Evolutionary conservation across 1,140 invertebrate species (phyloP).

Genomic region (Drosophila auraria): DNA sequence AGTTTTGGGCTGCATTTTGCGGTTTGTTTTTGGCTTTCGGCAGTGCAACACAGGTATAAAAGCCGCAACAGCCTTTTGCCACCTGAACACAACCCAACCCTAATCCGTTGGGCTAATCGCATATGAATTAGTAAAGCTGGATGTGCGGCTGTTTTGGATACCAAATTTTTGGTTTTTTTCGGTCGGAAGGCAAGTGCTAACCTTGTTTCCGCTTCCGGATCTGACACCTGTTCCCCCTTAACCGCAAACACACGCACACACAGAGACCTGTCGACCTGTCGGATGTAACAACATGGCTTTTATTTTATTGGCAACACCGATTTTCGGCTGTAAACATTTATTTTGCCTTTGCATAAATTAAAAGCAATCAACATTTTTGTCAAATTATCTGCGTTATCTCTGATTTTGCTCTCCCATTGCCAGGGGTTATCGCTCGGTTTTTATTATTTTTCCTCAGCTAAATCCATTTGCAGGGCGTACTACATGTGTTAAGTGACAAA

Average conservation of each 20-base stretch:
- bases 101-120: slow-evolving; percentile 26
- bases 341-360: slow-evolving; percentile 39
- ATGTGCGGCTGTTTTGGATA: slow-evolving; percentile 10
- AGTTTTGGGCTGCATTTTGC: slow-evolving; percentile 26
- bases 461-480: slow-evolving; percentile 23
- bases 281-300: neutral
- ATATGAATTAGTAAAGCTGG: slow-evolving; percentile 28
- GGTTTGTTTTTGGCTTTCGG: slow-evolving; percentile 32
- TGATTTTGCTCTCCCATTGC: neutral
- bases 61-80: slow-evolving; percentile 10
- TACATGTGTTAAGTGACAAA: slow-evolving; percentile 71
- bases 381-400: slow-evolving; percentile 14
- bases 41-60: slow-evolving; percentile 10
- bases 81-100: neutral
- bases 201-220: slow-evolving; percentile 55
- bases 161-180: neutral
- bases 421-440: too few species aligned
- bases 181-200: slow-evolving; percentile 43
- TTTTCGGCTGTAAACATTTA: slow-evolving; percentile 33
- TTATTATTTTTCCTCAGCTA: neutral
- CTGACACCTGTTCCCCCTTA: slow-evolving; percentile 43
- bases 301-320: slow-evolving; percentile 26
- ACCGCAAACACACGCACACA: slow-evolving; percentile 29
- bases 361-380: slow-evolving; percentile 18
- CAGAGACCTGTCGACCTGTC: neutral